A percentile compares a stretch with the other conserved stretches of the same genome.
Conservation (phyloP, 2,888 invertebrate genomes). For the Mythimna albipuncta region DNA sequence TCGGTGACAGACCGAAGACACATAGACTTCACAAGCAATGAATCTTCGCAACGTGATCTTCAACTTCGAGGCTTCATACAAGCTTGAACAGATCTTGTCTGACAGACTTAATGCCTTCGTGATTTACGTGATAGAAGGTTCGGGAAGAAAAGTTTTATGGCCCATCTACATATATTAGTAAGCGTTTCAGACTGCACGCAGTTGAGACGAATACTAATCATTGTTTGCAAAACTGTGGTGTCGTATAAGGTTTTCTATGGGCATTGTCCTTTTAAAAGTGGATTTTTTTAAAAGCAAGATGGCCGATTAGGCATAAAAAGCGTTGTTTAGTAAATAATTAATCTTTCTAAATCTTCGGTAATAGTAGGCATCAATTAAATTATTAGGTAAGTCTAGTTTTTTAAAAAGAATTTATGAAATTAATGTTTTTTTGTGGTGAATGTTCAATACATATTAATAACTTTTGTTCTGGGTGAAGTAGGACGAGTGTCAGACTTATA, state of each 20-base stretch:
- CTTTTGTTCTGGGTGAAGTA: too few relatives aligned
- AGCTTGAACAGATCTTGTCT: constrained; percentile 37
- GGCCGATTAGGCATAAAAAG: neutral
- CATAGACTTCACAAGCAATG: constrained; percentile 30
- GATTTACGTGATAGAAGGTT: constrained; percentile 50
- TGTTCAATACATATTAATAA: too few relatives aligned
- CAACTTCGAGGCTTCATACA: constrained; percentile 18
- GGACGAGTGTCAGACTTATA: too few relatives aligned
- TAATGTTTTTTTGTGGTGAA: too few relatives aligned
- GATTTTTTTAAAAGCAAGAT: too few relatives aligned
- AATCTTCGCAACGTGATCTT: constrained; percentile 49
- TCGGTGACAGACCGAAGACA: constrained; percentile 31
- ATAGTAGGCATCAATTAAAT: too few relatives aligned
- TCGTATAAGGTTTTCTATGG: constrained; percentile 2
- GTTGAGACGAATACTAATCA: constrained; percentile 52
- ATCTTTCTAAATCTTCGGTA: too few relatives aligned
- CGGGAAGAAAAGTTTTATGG: constrained; percentile 43
- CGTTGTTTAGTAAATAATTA: neutral
- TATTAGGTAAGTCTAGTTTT: too few relatives aligned
- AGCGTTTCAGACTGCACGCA: constrained; percentile 44
- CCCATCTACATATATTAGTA: constrained; percentile 50
- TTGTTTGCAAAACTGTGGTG: constrained; percentile 5
- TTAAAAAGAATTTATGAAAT: too few relatives aligned
- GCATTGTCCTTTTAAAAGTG: neutral
- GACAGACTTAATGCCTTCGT: constrained; percentile 51